phyloP scores from a whole-genome alignment of 1,140 invertebrate species.

The Hyles euphorbiae region DNA sequence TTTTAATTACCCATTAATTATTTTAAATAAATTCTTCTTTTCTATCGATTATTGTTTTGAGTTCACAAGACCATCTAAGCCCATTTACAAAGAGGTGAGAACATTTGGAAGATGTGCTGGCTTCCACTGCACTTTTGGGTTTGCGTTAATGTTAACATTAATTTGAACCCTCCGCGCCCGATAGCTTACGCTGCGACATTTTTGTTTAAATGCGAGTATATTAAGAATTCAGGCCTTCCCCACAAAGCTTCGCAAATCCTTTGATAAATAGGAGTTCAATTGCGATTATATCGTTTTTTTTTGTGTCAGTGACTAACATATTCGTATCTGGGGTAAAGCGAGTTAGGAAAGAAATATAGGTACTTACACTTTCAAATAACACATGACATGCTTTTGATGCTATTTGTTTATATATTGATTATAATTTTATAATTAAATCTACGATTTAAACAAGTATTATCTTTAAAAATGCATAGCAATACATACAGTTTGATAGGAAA shows the following conservation, averaged over 20 bases:
- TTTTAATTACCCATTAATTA: slow-evolving; percentile 52
- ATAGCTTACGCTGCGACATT: slow-evolving; percentile 25
- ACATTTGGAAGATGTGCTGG: slow-evolving; percentile 42
- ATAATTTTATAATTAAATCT: too few relatives aligned
- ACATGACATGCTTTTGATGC: too few relatives aligned
- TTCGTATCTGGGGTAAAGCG: background rate
- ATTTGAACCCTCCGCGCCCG: slow-evolving; percentile 14
- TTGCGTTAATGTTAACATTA: slow-evolving; percentile 31
- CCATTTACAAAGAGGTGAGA: slow-evolving; percentile 53
- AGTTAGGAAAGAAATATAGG: slow-evolving; percentile 1
- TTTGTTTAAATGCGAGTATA: slow-evolving; percentile 20
- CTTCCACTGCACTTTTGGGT: slow-evolving; percentile 35
- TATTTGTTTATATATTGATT: too few relatives aligned
- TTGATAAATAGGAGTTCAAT: slow-evolving; percentile 19
- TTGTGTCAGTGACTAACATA: slow-evolving; percentile 33
- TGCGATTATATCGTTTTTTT: slow-evolving; percentile 20
- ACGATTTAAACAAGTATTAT: too few relatives aligned
- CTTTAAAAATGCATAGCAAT: too few relatives aligned
- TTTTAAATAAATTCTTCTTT: slow-evolving; percentile 60
- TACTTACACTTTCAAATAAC: too few relatives aligned
- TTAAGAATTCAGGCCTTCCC: slow-evolving; percentile 21
- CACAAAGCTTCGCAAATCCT: slow-evolving; percentile 42
- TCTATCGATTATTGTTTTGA: slow-evolving; percentile 35
- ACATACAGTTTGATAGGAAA: too few relatives aligned
- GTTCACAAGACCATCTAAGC: slow-evolving; percentile 27